Evolutionary conservation across 1,140 invertebrate genomes (phyloP), one percentile per base, ranked within the genome.

Genomic region (Calosoma granatense): DNA sequence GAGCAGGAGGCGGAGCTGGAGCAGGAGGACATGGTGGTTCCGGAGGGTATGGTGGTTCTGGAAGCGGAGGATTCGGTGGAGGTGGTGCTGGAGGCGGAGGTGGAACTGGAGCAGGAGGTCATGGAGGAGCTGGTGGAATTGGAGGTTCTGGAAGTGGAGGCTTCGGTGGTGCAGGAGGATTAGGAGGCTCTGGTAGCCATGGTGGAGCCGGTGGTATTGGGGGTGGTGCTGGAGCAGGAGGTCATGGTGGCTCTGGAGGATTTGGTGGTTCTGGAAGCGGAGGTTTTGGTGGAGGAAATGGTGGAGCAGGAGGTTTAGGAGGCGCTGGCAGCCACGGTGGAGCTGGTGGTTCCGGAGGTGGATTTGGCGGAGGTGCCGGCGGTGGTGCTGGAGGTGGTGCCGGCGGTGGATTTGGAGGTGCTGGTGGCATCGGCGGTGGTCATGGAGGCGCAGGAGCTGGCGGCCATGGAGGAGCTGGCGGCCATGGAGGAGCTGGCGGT

Each of bases 11-110:
- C 14, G 63, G 41, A 15, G 39, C 2, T 14, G 15, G n/a, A 20
- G 4, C 56, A 12, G 11, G 6, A 26, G 52, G 21, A 26, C 23
- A 53, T 22, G 52, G 21, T 11, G 52, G 52, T n/a, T 6, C 9
- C 9, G 21, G 52, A 26, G 17, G 55, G 21, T 2, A 59, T 53
- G 9, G 56, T 17, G 4, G 63, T 52, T 9, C 63, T 62, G 39
- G 62, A 61, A 11, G 73, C 64, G 11, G 70, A 70, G 64, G 73
- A 72, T 56, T 73, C 70, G 67, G 70, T 70, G 57, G 71, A 56
- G 14, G 61, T 61, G 12, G 54, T 61, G 51, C 63, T 53, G 30
- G 64, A 55, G 30, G 64, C 59, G 59, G 64, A 14, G 74, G 70
- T 47, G 77, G 59, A 55, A 20, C 60, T 59, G 2, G 66, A 56